Conservation (phyloP, 2,888 invertebrate species). For the Caenorhabditis doughertyi region DNA sequence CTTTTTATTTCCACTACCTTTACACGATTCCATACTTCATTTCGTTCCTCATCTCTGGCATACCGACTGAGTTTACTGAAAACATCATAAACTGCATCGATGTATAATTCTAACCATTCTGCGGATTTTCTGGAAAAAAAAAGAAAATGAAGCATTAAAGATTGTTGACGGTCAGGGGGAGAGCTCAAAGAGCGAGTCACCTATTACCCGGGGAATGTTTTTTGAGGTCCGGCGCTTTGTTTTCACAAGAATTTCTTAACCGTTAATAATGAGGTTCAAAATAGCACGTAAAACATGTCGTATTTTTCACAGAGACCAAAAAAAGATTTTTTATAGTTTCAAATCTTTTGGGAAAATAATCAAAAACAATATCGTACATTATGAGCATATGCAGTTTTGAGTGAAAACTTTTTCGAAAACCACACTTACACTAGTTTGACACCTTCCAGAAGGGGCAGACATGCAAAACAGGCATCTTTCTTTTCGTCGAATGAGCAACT, state of each 20-base stretch:
- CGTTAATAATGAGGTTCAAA: no score
- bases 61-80: conserved; percentile 73
- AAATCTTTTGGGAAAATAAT: no score
- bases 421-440: conserved; percentile 69
- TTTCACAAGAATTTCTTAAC: background rate
- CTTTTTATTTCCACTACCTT: conserved; percentile 57
- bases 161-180: background rate
- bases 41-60: conserved; percentile 72
- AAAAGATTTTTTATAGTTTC: no score
- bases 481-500: conserved; percentile 74
- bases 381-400: no score
- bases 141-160: background rate
- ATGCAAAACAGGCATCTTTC: conserved; percentile 70
- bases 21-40: conserved; percentile 69
- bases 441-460: conserved; percentile 69
- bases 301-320: no score
- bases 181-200: background rate
- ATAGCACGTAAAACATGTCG: no score
- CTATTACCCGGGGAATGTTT: background rate
- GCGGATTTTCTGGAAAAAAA: conserved; percentile 65
- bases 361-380: no score
- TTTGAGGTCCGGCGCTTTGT: background rate
- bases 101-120: conserved; percentile 66
- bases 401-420: background rate
- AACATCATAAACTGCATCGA: conserved; percentile 71